These are phyloP conservation scores for Callospermophilus lateralis DNA, from an alignment of 2,113 vertebrate genomes.

Conservation along the genomic window DNA sequence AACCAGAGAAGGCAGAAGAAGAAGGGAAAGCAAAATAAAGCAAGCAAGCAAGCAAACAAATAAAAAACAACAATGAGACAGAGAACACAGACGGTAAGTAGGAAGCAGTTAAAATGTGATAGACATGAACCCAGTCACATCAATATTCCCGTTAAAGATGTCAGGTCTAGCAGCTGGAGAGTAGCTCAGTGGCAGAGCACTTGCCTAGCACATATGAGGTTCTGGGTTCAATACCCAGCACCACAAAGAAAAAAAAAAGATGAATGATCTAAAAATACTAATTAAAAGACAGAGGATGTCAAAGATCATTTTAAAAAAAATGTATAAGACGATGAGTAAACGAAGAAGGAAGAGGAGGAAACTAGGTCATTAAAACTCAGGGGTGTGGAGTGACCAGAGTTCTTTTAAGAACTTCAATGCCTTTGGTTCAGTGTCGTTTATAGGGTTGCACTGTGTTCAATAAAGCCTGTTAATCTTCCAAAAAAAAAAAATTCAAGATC, in stretches of 20 bases:
- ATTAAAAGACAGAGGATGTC: not conserved
- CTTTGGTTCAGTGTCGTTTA: not conserved
- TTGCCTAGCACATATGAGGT: not conserved
- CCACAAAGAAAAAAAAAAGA: not conserved
- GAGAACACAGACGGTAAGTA: not conserved
- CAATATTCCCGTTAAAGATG: not conserved
- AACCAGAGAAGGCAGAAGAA: not conserved
- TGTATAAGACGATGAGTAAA: too few relatives aligned
- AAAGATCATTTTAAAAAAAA: not conserved
- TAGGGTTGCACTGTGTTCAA: not conserved
- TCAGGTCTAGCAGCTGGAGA: too few relatives aligned
- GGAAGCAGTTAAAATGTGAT: not conserved
- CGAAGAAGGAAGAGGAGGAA: not conserved
- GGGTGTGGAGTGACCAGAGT: not conserved
- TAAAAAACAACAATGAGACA: too few relatives aligned
- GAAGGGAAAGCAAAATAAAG: not conserved
- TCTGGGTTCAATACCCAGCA: not conserved
- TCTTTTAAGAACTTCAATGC: not conserved
- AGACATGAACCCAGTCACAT: not conserved
- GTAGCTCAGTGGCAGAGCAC: not conserved
- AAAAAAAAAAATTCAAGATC: not conserved
- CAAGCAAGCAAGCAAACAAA: not conserved
- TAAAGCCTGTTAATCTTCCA: not conserved
- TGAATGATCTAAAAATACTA: not conserved
- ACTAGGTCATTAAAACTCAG: not conserved